These are phyloP conservation scores for Tridacna crocea DNA, from an alignment of 2,888 invertebrate species.

Conservation along the genomic window DNA sequence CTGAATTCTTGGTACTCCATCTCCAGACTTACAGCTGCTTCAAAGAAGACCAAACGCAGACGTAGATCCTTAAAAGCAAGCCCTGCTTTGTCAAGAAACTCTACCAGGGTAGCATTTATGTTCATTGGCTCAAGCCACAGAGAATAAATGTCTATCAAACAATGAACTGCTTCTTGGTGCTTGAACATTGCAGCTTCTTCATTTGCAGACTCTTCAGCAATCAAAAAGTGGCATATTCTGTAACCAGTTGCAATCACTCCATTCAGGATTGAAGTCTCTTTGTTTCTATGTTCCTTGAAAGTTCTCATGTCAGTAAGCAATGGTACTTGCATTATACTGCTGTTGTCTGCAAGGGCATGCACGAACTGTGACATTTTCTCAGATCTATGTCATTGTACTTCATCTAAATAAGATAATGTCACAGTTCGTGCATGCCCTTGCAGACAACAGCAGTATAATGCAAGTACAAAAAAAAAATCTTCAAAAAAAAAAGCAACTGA, in stretches of 20 bases:
- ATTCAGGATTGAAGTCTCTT: conserved; percentile 24
- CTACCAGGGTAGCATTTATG: conserved; percentile 25
- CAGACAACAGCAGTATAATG: too few species aligned
- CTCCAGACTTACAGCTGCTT: conserved; percentile 29
- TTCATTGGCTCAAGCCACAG: conserved; percentile 33
- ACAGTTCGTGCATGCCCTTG: too few species aligned
- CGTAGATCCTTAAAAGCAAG: conserved; percentile 21
- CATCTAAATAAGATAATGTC: too few species aligned
- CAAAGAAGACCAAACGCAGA: conserved; percentile 18
- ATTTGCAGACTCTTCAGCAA: conserved; percentile 21
- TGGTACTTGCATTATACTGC: too few species aligned
- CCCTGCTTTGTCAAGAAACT: conserved; percentile 33
- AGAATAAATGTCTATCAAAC: conserved; percentile 30
- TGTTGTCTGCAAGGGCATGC: too few species aligned
- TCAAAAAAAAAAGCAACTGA: too few species aligned
- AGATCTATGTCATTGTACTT: too few species aligned
- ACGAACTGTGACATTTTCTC: too few species aligned
- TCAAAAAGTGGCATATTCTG: conserved; percentile 35
- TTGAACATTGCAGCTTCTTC: conserved; percentile 12
- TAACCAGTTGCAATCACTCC: conserved; percentile 29
- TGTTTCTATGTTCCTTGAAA: conserved; percentile 38
- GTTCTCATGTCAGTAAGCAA: conserved; percentile 37
- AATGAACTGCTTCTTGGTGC: conserved; percentile 37
- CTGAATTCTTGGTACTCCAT: conserved; percentile 29
- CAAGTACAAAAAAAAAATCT: too few species aligned